A percentile compares a stretch with the other conserved stretches of the same genome.
phyloP scores from a whole-genome alignment of 2,888 invertebrate species.

The Phaedon cochleariae region DNA sequence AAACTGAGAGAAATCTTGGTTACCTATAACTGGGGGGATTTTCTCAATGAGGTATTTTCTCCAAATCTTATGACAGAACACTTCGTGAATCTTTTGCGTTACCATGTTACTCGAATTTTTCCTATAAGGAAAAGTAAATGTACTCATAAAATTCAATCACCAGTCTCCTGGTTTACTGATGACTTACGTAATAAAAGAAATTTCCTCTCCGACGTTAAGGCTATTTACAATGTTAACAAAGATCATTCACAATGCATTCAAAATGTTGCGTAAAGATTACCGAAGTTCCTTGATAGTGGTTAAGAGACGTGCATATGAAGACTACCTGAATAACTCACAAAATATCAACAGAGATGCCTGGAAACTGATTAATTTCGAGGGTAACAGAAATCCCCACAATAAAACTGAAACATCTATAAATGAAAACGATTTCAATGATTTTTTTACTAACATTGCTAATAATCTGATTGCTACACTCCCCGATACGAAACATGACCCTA shows the following conservation, averaged over 20 bases:
- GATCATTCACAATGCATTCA: constrained; percentile 1
- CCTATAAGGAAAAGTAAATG: neutral
- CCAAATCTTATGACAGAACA: neutral
- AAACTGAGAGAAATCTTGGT: neutral
- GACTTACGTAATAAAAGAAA: neutral
- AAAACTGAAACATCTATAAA: neutral
- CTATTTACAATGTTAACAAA: neutral
- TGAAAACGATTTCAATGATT: neutral
- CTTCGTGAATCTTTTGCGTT: neutral
- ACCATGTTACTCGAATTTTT: neutral
- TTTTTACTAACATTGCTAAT: neutral
- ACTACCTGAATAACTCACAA: constrained; percentile 3
- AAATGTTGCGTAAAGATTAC: neutral
- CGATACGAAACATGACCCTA: neutral
- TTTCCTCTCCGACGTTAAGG: neutral
- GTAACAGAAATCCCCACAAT: neutral
- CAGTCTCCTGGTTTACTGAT: constrained; percentile 5
- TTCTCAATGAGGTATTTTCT: neutral
- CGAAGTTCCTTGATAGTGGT: neutral
- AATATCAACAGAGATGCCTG: constrained; percentile 6
- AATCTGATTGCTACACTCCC: neutral
- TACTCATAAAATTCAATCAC: neutral
- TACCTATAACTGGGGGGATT: neutral
- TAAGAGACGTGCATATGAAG: neutral
- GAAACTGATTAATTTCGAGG: neutral